phyloP scores from a whole-genome alignment of 2,888 invertebrate species.

The Cosmorhoe ocellata region DNA sequence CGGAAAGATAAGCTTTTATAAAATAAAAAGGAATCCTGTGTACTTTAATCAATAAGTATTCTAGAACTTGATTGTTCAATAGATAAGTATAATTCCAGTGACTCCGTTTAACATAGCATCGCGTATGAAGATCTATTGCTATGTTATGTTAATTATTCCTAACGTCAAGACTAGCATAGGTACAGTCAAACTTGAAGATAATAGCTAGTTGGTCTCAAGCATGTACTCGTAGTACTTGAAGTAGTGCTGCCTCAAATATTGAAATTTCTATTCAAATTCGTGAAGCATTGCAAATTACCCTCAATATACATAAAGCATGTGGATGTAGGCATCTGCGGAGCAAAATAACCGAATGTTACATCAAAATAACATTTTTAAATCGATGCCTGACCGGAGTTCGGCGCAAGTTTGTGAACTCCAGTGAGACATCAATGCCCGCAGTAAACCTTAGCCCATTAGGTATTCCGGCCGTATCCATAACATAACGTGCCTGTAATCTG shows the following conservation, averaged over 20 bases:
- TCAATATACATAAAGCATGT: not conserved
- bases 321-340: not conserved
- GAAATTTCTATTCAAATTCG: too few species aligned
- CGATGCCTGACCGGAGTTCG: conserved; percentile 7
- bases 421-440: conserved; percentile 31
- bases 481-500: conserved; percentile 36
- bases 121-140: too few species aligned
- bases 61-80: too few species aligned
- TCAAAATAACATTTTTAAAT: conserved; percentile 10
- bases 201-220: too few species aligned
- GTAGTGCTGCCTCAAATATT: too few species aligned
- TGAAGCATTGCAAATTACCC: not conserved
- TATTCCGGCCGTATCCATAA: conserved; percentile 35
- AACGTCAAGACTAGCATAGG: too few species aligned
- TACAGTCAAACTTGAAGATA: too few species aligned
- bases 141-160: too few species aligned
- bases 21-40: too few species aligned
- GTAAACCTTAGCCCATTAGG: conserved; percentile 34
- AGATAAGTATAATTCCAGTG: too few species aligned
- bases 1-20: not conserved
- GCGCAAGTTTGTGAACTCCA: conserved; percentile 18
- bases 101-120: too few species aligned
- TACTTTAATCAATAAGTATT: not conserved
- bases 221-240: too few species aligned
- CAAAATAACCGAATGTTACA: not conserved